These are phyloP conservation scores for Drosophila limbata DNA, from an alignment of 2,888 invertebrate genomes.

Conservation along the genomic window DNA sequence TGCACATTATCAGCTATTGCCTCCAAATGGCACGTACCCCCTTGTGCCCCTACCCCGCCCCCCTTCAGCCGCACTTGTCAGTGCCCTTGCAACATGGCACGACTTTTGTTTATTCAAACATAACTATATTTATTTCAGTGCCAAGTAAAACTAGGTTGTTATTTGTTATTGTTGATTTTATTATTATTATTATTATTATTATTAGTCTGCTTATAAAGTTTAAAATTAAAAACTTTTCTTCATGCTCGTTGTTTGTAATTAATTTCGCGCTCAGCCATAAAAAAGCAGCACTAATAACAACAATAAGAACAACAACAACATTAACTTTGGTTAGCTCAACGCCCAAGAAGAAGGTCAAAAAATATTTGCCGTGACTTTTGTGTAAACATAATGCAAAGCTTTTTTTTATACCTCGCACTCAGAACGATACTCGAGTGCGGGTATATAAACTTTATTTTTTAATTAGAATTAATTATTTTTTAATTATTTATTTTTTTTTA, in stretches of 20 bases:
- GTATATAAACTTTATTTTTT: neutral
- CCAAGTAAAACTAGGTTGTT: conserved; percentile 34
- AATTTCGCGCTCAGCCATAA: conserved; percentile 55
- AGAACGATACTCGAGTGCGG: neutral
- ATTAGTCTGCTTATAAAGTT: conserved; percentile 36
- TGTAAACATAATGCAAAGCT: conserved; percentile 64
- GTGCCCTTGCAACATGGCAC: conserved; percentile 42
- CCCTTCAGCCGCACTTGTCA: neutral
- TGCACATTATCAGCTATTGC: conserved; percentile 22
- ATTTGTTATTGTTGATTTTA: conserved; percentile 37
- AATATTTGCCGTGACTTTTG: conserved; percentile 63
- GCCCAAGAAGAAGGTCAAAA: conserved; percentile 68
- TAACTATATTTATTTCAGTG: conserved; percentile 15
- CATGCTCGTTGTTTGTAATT: conserved; percentile 67
- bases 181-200: conserved; percentile 44
- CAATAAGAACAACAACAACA: conserved; percentile 27
- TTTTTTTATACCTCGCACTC: conserved; percentile 30
- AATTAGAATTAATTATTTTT: too few species aligned
- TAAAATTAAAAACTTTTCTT: conserved; percentile 36
- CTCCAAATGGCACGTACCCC: conserved; percentile 39
- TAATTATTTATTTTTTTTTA: too few species aligned
- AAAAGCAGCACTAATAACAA: conserved; percentile 30
- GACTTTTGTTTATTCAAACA: conserved; percentile 18
- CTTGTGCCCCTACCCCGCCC: neutral
- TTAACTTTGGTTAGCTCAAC: conserved; percentile 54